Evolutionary conservation across 2,888 invertebrate genomes (phyloP).

Genomic region (Lepidocyrtoides sp.): DNA sequence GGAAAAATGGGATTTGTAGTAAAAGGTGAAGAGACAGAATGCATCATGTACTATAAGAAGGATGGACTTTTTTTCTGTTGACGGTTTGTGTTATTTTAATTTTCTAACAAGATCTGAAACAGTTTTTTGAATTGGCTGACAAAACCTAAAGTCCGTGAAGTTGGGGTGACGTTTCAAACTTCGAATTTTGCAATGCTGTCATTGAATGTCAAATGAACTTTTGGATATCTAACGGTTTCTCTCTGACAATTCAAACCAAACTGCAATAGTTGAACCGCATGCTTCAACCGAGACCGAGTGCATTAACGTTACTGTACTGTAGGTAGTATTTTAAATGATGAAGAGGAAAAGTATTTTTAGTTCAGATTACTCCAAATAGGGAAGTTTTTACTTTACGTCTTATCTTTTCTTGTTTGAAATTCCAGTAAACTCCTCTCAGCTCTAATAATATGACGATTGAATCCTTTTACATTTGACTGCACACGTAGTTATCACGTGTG

Average conservation of each 20-base stretch:
- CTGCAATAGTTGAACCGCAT: background rate
- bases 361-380: background rate
- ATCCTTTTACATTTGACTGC: background rate
- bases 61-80: background rate
- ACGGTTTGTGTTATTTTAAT: too few species aligned
- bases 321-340: background rate
- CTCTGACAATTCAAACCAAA: slow-evolving; percentile 1
- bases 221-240: background rate
- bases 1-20: background rate
- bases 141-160: background rate
- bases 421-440: background rate
- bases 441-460: background rate
- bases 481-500: slow-evolving; percentile 26
- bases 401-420: background rate
- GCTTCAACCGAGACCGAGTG: too few species aligned
- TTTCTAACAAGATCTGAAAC: too few species aligned
- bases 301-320: too few species aligned
- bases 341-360: slow-evolving; percentile 37
- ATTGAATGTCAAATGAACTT: slow-evolving; percentile 32
- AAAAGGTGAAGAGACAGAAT: too few species aligned
- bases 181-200: slow-evolving; percentile 15
- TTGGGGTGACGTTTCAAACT: background rate
- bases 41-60: background rate
- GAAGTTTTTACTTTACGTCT: background rate
- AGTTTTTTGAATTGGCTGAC: background rate